phyloP scores from a whole-genome alignment of 2,888 invertebrate genomes.

The Chrysolina haemoptera region DNA sequence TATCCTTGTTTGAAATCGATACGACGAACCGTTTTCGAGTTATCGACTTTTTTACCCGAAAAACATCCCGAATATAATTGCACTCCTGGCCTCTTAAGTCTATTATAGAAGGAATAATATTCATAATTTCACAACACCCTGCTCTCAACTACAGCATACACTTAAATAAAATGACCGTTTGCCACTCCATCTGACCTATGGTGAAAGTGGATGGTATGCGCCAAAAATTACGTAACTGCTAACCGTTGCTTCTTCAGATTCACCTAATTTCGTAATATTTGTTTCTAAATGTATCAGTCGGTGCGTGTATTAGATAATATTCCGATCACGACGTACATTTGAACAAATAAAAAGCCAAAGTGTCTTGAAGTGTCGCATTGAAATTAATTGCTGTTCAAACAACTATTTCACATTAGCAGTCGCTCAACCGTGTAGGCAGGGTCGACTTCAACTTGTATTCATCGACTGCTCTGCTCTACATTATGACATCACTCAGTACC shows the following conservation, averaged over 20 bases:
- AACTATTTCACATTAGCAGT: conserved; percentile 35
- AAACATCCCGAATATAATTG: too few species aligned
- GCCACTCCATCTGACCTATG: conserved; percentile 9
- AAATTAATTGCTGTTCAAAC: conserved; percentile 38
- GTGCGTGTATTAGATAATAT: conserved; percentile 5
- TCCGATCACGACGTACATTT: conserved; percentile 4
- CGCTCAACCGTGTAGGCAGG: conserved; percentile 11
- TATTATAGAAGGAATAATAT: too few species aligned
- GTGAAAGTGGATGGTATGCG: conserved; percentile 9
- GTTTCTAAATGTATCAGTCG: conserved; percentile 19
- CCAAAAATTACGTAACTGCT: background rate
- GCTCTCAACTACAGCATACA: background rate
- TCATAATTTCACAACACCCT: background rate
- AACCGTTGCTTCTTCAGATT: conserved; percentile 13
- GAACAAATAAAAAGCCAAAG: conserved; percentile 14
- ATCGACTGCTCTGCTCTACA: background rate
- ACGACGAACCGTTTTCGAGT: too few species aligned
- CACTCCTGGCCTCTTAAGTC: too few species aligned
- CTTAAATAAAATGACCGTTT: background rate
- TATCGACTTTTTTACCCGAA: too few species aligned
- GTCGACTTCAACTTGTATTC: background rate
- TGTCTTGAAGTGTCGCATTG: conserved; percentile 33
- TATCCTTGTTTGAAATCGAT: too few species aligned
- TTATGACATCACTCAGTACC: too few species aligned
- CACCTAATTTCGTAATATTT: conserved; percentile 20